Evolutionary conservation across 2,797 vertebrate genomes (phyloP).

Genomic region (Delichon dasypus): DNA sequence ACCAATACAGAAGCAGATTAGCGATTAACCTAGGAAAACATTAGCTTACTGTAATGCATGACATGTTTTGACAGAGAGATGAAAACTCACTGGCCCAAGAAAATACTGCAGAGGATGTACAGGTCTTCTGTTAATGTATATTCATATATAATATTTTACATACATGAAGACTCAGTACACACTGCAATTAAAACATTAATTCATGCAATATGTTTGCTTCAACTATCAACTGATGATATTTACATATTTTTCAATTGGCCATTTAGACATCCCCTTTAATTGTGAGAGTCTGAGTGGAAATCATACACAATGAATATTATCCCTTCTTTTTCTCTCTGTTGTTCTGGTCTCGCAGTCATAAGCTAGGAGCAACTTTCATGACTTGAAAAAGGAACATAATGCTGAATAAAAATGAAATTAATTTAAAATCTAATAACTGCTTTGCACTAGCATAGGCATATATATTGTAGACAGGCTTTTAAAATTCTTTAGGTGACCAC

Average conservation of each 20-base stretch:
- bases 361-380: background rate
- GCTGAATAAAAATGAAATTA: background rate
- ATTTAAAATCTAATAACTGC: background rate
- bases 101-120: background rate
- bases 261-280: background rate
- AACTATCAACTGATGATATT: background rate
- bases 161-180: background rate
- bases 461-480: background rate
- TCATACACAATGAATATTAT: background rate
- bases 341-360: background rate
- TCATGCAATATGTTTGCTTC: background rate
- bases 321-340: background rate
- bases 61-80: background rate
- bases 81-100: background rate
- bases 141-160: background rate
- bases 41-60: background rate
- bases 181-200: background rate
- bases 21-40: conserved; percentile 9
- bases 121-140: background rate
- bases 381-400: background rate
- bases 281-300: background rate
- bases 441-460: background rate
- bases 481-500: background rate
- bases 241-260: background rate
- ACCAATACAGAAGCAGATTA: background rate